Conservation (phyloP, 2,888 invertebrate species). For the Colletes collaris region DNA sequence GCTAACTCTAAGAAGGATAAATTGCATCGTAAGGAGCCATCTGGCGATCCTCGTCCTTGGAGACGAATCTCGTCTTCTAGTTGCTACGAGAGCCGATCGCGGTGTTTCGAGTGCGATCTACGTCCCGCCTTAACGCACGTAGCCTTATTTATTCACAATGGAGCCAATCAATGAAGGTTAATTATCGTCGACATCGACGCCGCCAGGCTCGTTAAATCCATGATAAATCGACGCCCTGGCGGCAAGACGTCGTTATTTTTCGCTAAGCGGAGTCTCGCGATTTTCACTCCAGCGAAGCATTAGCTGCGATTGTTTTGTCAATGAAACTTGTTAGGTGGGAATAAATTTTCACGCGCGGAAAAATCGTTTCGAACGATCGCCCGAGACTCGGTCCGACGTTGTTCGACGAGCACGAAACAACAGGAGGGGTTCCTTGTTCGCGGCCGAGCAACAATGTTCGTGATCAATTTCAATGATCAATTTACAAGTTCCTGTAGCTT, state of each 20-base stretch:
- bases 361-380: constrained; percentile 11
- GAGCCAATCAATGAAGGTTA: constrained; percentile 71
- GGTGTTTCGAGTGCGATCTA: constrained; percentile 39
- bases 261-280: neutral
- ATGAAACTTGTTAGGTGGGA: neutral
- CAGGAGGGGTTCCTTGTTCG: neutral
- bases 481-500: constrained; percentile 19
- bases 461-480: constrained; percentile 32
- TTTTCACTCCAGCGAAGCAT: constrained; percentile 7
- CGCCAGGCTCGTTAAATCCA: constrained; percentile 60
- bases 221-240: constrained; percentile 63
- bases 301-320: constrained; percentile 7
- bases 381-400: neutral
- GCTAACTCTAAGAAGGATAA: neutral
- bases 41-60: constrained; percentile 38
- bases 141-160: constrained; percentile 69
- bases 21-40: constrained; percentile 1
- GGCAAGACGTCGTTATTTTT: constrained; percentile 18
- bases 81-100: constrained; percentile 18
- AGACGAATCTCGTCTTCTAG: constrained; percentile 11
- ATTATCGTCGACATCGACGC: constrained; percentile 63
- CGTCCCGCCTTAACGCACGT: constrained; percentile 34
- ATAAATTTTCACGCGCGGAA: constrained; percentile 11
- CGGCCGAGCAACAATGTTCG: constrained; percentile 16
- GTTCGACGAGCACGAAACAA: neutral